These are phyloP conservation scores for Drosophila miranda DNA, from an alignment of 1,140 invertebrate genomes.

Conservation along the genomic window DNA sequence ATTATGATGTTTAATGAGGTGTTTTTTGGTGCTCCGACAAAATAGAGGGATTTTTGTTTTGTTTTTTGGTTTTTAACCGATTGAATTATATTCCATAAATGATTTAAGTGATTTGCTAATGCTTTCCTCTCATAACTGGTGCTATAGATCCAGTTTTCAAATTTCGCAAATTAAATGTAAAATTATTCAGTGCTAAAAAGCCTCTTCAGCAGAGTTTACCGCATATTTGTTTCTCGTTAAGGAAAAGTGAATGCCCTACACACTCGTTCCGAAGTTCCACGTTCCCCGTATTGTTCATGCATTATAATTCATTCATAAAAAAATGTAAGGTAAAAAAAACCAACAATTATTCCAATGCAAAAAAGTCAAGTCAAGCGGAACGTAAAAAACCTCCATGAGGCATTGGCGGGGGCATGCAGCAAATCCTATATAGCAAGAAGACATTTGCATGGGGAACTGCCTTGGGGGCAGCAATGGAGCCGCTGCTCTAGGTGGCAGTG, in stretches of 20 bases:
- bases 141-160: too few relatives aligned
- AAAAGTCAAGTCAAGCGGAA: conserved; percentile 50
- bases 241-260: conserved; percentile 59
- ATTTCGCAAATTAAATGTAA: background rate
- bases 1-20: conserved; percentile 28
- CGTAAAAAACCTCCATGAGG: conserved; percentile 10
- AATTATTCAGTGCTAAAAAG: conserved; percentile 51
- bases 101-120: too few relatives aligned
- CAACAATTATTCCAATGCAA: conserved; percentile 48
- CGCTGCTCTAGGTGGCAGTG: conserved; percentile 34
- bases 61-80: background rate
- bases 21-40: too few relatives aligned
- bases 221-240: conserved; percentile 29
- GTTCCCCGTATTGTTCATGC: conserved; percentile 31
- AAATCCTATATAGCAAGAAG: conserved; percentile 11
- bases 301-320: conserved; percentile 73
- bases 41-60: background rate
- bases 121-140: too few relatives aligned
- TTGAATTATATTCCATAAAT: too few relatives aligned
- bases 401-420: conserved; percentile 20
- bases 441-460: conserved; percentile 63
- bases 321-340: conserved; percentile 31
- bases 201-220: conserved; percentile 24
- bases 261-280: background rate
- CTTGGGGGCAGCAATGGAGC: conserved; percentile 5